Percentiles rank a stretch among this genome's conserved stretches.
Conservation (phyloP, 2,113 vertebrate genomes). For the Sapajus apella region DNA sequence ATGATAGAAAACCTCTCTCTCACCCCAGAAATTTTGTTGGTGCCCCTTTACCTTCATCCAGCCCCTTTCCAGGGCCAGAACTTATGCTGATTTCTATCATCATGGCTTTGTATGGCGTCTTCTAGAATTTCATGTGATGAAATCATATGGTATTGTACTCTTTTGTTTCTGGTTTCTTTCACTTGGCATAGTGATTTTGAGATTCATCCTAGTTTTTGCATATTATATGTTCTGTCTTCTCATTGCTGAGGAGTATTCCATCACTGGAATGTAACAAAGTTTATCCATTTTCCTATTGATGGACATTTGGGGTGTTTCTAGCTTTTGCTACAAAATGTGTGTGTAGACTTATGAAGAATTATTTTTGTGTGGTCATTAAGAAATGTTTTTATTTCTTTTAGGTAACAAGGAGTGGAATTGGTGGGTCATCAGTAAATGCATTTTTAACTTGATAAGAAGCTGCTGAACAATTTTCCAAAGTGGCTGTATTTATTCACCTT, state of each 20-base stretch:
- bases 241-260: background rate
- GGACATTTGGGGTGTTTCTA: constrained; percentile 5
- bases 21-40: background rate
- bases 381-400: background rate
- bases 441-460: background rate
- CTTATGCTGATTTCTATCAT: background rate
- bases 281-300: background rate
- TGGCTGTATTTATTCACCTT: background rate
- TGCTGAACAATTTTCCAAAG: background rate
- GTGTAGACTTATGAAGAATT: background rate
- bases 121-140: background rate
- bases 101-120: background rate
- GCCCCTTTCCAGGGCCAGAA: background rate
- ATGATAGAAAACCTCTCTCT: background rate
- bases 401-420: background rate
- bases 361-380: background rate
- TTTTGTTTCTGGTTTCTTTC: constrained; percentile 1
- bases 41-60: background rate
- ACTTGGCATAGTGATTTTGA: background rate
- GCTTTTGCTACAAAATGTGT: background rate
- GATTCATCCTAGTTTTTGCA: background rate
- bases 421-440: background rate
- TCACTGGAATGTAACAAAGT: background rate
- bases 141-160: background rate
- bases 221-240: background rate